phyloP scores from a whole-genome alignment of 2,797 vertebrate species.

The Tinamus major region DNA sequence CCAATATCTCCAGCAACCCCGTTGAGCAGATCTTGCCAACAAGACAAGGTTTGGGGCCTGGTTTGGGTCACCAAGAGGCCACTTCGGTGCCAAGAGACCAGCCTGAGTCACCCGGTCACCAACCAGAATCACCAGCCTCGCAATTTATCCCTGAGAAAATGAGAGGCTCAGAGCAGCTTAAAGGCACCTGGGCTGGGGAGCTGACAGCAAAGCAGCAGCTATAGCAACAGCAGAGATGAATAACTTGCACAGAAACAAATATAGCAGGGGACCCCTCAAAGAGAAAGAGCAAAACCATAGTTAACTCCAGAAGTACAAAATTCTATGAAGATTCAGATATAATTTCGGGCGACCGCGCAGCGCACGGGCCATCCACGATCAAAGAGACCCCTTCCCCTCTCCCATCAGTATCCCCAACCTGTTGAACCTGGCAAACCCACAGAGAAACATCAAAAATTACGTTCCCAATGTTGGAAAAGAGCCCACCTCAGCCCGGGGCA shows the following conservation, averaged over 20 bases:
- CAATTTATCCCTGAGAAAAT: background rate
- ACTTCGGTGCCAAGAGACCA: background rate
- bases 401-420: slow-evolving; percentile 53
- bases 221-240: background rate
- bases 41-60: background rate
- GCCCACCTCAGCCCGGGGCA: background rate
- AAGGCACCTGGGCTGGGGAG: background rate
- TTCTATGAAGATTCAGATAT: background rate
- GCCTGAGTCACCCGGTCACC: background rate
- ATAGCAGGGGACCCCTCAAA: fast-evolving
- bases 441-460: slow-evolving; percentile 16
- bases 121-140: background rate
- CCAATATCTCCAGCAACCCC: background rate
- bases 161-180: background rate
- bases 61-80: background rate
- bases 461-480: background rate
- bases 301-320: background rate
- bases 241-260: background rate
- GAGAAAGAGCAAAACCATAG: background rate
- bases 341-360: background rate
- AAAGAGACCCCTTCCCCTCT: slow-evolving; percentile 53
- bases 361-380: slow-evolving; percentile 36
- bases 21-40: background rate
- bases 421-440: slow-evolving; percentile 50
- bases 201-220: background rate